Conservation (phyloP, 2,113 vertebrate genomes). For the Xenotilapia caudafasciata region DNA sequence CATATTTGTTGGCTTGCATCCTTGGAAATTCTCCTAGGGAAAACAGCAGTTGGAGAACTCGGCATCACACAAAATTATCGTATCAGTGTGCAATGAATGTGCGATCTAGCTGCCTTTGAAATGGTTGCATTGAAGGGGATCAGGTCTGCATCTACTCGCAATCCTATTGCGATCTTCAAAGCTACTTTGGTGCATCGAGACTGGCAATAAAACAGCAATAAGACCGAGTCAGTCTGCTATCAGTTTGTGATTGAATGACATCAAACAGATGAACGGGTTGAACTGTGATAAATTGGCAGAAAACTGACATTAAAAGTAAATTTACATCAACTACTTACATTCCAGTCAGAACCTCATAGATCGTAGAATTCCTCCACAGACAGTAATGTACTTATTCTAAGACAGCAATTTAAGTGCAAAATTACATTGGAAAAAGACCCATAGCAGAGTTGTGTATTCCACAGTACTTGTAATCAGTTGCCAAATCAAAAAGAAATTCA, state of each 20-base stretch:
- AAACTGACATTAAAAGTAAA: background rate
- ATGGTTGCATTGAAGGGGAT: background rate
- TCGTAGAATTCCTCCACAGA: background rate
- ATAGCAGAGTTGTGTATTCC: background rate
- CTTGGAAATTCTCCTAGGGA: background rate
- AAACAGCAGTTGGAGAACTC: background rate
- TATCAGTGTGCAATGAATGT: background rate
- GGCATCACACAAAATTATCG: background rate
- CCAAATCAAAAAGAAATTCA: fast-evolving
- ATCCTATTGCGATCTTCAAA: background rate
- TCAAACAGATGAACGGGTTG: background rate
- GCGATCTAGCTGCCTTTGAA: background rate
- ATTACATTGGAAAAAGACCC: background rate
- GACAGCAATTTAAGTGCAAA: background rate
- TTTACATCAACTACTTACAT: background rate
- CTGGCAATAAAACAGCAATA: background rate
- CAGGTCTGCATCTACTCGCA: background rate
- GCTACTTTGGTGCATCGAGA: background rate
- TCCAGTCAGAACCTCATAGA: background rate
- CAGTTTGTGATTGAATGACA: background rate
- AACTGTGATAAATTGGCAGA: background rate
- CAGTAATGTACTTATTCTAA: background rate
- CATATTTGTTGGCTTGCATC: background rate
- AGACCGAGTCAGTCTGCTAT: background rate
- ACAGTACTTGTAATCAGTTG: background rate